Conservation (phyloP, 1,140 invertebrate genomes). For the Euura saliciscinereae region DNA sequence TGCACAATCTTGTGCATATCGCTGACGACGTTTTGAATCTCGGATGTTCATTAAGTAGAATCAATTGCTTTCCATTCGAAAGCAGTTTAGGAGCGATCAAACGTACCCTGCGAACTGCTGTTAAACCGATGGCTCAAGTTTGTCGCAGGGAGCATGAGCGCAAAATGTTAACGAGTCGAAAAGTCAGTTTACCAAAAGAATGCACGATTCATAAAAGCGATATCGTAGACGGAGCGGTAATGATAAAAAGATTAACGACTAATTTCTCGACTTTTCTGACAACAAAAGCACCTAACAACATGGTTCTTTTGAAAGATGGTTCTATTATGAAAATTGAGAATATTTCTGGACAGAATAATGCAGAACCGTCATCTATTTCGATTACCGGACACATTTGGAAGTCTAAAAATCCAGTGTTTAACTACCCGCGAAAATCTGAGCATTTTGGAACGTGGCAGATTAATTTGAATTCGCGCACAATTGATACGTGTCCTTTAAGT, state of each 20-base stretch:
- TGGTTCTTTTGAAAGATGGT: not conserved
- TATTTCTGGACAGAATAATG: not conserved
- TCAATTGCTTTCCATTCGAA: slow-evolving; percentile 22
- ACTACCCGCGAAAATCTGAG: not conserved
- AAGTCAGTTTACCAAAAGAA: not conserved
- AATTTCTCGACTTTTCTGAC: too few relatives aligned
- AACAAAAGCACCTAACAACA: too few relatives aligned
- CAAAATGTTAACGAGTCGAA: too few relatives aligned
- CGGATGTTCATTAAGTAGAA: slow-evolving; percentile 16
- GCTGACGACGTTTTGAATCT: not conserved
- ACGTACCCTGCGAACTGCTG: slow-evolving; percentile 9
- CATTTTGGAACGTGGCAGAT: not conserved
- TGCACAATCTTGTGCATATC: not conserved
- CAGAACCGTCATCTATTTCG: not conserved
- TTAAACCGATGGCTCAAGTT: slow-evolving; percentile 14
- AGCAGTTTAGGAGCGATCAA: slow-evolving; percentile 15
- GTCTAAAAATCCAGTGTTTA: not conserved
- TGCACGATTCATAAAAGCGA: not conserved
- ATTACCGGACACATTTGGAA: not conserved
- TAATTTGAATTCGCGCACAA: not conserved
- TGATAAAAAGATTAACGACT: too few relatives aligned
- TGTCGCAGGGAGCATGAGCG: slow-evolving; percentile 24
- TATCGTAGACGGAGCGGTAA: too few relatives aligned
- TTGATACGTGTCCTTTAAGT: not conserved
- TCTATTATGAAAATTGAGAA: not conserved